Evolutionary conservation across 2,888 invertebrate genomes (phyloP).

Genomic region (Dicycla oo): DNA sequence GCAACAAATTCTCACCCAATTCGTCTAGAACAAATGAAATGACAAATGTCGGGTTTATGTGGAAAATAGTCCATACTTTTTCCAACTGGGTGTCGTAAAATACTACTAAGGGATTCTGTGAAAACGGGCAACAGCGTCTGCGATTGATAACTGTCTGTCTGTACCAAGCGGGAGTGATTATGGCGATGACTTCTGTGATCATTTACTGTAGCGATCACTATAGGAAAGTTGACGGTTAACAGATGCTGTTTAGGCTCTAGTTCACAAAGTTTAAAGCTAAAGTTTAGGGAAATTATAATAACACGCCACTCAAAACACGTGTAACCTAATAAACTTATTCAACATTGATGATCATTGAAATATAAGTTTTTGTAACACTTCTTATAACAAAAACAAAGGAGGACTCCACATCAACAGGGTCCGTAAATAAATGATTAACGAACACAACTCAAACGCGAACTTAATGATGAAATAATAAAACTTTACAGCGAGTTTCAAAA

Average conservation of each 20-base stretch:
- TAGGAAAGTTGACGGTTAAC: neutral
- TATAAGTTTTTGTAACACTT: neutral
- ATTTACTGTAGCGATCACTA: neutral
- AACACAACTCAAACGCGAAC: slow-evolving; percentile 54
- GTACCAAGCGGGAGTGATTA: neutral
- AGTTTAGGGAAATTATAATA: neutral
- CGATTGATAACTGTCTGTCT: slow-evolving; percentile 31
- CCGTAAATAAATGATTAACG: slow-evolving; percentile 47
- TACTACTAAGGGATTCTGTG: slow-evolving; percentile 8
- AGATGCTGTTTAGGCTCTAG: neutral
- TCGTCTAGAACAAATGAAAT: slow-evolving; percentile 2
- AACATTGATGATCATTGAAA: neutral
- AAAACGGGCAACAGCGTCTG: slow-evolving; percentile 1
- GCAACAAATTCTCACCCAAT: neutral
- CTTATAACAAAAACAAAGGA: slow-evolving; percentile 14
- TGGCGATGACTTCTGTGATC: neutral
- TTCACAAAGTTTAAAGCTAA: neutral
- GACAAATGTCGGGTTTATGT: slow-evolving; percentile 9
- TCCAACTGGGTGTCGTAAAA: slow-evolving; percentile 15
- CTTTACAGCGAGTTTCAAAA: slow-evolving; percentile 49
- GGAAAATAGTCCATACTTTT: slow-evolving; percentile 6
- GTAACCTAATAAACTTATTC: neutral
- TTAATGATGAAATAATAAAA: slow-evolving; percentile 61
- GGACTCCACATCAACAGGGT: slow-evolving; percentile 7
- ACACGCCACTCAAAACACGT: too few relatives aligned